phyloP scores from a whole-genome alignment of 1,140 invertebrate genomes.

The Dendrolimus kikuchii region DNA sequence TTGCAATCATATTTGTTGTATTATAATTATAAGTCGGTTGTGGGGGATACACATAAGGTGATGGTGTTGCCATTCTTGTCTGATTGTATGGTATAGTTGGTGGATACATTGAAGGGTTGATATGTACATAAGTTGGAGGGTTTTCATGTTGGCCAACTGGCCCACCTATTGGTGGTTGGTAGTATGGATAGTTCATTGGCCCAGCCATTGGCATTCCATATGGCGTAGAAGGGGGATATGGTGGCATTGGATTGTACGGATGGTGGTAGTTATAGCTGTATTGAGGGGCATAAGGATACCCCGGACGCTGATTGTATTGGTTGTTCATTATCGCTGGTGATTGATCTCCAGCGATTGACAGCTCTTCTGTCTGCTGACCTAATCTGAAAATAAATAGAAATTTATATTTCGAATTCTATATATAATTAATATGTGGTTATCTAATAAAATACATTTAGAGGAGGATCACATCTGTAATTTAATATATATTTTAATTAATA shows the following conservation, averaged over 20 bases:
- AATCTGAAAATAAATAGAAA: slow-evolving; percentile 44
- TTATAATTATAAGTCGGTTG: slow-evolving; percentile 46
- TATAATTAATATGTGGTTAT: not conserved
- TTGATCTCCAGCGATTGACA: slow-evolving; percentile 33
- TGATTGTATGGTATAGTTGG: slow-evolving; percentile 42
- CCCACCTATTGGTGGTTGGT: slow-evolving; percentile 19
- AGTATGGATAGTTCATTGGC: slow-evolving; percentile 32
- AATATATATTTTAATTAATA: too few species aligned
- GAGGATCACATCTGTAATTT: too few species aligned
- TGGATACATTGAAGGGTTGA: slow-evolving; percentile 33
- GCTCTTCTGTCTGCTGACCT: slow-evolving; percentile 54
- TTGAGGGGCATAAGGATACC: slow-evolving; percentile 34
- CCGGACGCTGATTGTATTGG: slow-evolving; percentile 49
- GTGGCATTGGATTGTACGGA: slow-evolving; percentile 30
- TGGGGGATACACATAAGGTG: slow-evolving; percentile 37
- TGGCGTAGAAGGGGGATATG: slow-evolving; percentile 28
- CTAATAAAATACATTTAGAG: not conserved
- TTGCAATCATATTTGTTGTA: slow-evolving; percentile 55
- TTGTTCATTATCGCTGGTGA: slow-evolving; percentile 48
- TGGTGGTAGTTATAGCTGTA: slow-evolving; percentile 40
- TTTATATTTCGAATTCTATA: not conserved
- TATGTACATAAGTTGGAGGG: slow-evolving; percentile 26
- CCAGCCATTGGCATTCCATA: slow-evolving; percentile 19
- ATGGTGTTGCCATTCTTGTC: slow-evolving; percentile 45
- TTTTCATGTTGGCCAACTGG: slow-evolving; percentile 14